Conservation (phyloP, 2,888 invertebrate species). For the Meta bourneti region DNA sequence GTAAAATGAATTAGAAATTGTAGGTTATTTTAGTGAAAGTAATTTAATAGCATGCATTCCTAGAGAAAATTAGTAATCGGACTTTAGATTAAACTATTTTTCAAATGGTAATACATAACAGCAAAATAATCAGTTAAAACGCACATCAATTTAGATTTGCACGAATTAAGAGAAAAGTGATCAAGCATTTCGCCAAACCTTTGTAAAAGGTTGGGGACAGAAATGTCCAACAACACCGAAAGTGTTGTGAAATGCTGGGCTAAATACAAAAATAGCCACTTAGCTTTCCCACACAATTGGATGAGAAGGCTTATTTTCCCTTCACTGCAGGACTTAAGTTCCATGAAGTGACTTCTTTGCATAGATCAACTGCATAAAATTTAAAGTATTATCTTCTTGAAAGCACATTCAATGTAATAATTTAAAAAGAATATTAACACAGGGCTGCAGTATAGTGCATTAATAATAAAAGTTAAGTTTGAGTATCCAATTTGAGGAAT, state of each 20-base stretch:
- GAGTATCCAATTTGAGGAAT: too few species aligned
- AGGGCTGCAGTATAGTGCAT: slow-evolving; percentile 21
- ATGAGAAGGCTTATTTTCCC: slow-evolving; percentile 65
- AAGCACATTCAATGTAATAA: slow-evolving; percentile 21
- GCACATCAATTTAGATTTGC: neutral
- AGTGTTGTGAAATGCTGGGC: slow-evolving; percentile 75
- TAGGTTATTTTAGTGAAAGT: too few species aligned
- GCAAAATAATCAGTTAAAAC: too few species aligned
- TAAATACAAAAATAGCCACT: slow-evolving; percentile 74
- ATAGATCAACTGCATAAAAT: slow-evolving; percentile 70
- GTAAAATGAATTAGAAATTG: too few species aligned
- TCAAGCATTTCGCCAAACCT: slow-evolving; percentile 76
- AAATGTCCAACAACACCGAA: slow-evolving; percentile 72
- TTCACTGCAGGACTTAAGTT: slow-evolving; percentile 61
- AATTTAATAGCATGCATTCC: too few species aligned
- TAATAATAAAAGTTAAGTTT: neutral
- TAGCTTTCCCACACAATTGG: slow-evolving; percentile 71
- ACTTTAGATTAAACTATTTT: too few species aligned
- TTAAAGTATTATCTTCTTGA: slow-evolving; percentile 53
- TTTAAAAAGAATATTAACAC: slow-evolving; percentile 3
- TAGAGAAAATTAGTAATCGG: too few species aligned
- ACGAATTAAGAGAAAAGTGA: neutral
- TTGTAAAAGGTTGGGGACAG: slow-evolving; percentile 73
- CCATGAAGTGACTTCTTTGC: slow-evolving; percentile 69
- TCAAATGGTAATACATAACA: too few species aligned